Conservation (phyloP, 2,888 invertebrate species). For the Aphidoletes aphidimyza region DNA sequence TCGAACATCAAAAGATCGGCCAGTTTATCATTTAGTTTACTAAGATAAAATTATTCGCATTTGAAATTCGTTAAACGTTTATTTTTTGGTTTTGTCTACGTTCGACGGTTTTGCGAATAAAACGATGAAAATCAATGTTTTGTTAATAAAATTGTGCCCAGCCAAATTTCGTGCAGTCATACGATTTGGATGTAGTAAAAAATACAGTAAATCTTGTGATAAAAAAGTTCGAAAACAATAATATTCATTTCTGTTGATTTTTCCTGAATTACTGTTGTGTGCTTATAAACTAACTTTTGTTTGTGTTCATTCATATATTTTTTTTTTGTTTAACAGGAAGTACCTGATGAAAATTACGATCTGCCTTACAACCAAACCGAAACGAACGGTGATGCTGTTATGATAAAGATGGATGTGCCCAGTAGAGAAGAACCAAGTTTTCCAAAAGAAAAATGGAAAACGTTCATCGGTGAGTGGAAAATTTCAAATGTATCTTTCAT, state of each 20-base stretch:
- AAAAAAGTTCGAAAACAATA: background rate
- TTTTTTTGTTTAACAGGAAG: too few species aligned
- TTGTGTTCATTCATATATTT: background rate
- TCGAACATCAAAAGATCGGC: background rate
- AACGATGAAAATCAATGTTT: slow-evolving; percentile 44
- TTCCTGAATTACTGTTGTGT: too few species aligned
- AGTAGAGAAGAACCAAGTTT: slow-evolving; percentile 78
- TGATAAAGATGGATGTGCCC: slow-evolving; percentile 72
- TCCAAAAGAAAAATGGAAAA: slow-evolving; percentile 88
- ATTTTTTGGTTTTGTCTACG: too few species aligned
- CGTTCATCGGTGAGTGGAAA: slow-evolving; percentile 67
- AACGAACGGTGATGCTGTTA: slow-evolving; percentile 63
- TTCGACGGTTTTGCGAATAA: too few species aligned
- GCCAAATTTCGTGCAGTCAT: background rate
- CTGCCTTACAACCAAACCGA: slow-evolving; percentile 60
- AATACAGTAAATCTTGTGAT: background rate
- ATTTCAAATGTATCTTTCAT: too few species aligned
- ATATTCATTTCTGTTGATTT: background rate
- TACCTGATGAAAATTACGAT: slow-evolving; percentile 61
- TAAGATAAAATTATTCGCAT: too few species aligned
- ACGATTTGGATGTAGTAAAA: background rate
- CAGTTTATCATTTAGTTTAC: background rate
- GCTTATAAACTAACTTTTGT: background rate
- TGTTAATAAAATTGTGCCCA: background rate
- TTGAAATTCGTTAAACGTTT: too few species aligned